Evolutionary conservation across 1,140 invertebrate genomes (phyloP).

Genomic region (Tetranychus urticae): DNA sequence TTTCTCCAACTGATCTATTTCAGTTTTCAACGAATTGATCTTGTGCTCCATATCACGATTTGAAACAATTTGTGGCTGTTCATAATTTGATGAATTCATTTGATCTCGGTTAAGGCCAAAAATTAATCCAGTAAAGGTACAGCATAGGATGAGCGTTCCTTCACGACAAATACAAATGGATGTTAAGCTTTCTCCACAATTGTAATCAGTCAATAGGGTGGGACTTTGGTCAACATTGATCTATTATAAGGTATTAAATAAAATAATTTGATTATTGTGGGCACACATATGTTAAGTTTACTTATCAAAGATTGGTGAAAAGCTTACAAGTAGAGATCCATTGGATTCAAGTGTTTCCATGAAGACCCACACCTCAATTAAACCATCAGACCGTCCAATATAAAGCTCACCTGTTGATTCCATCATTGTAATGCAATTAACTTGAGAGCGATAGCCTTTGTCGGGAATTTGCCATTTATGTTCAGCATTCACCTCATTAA

Average conservation of each 20-base stretch:
- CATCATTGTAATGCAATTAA: slow-evolving; percentile 3
- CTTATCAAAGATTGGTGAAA: neutral
- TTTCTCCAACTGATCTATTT: slow-evolving; percentile 46
- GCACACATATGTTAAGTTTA: neutral
- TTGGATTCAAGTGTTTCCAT: neutral
- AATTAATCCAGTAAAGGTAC: slow-evolving; percentile 10
- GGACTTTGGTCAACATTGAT: slow-evolving; percentile 1
- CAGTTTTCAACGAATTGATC: slow-evolving; percentile 25
- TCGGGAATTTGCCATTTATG: slow-evolving; percentile 21
- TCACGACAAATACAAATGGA: slow-evolving; percentile 47
- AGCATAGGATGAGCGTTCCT: slow-evolving; percentile 20
- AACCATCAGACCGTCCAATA: slow-evolving; percentile 8
- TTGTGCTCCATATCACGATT: neutral
- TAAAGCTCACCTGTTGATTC: slow-evolving; percentile 1
- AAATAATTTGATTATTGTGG: neutral
- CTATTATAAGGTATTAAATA: neutral
- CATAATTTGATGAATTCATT: slow-evolving; percentile 1
- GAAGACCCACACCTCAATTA: slow-evolving; percentile 2
- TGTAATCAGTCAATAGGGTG: slow-evolving; percentile 23
- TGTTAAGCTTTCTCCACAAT: slow-evolving; percentile 56
- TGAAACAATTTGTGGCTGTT: neutral
- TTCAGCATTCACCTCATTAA: slow-evolving; percentile 6
- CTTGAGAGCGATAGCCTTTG: neutral
- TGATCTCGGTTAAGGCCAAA: slow-evolving; percentile 8
- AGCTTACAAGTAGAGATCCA: neutral